Conservation (phyloP, 2,888 invertebrate genomes). For the Dicyrtoma fusca region DNA sequence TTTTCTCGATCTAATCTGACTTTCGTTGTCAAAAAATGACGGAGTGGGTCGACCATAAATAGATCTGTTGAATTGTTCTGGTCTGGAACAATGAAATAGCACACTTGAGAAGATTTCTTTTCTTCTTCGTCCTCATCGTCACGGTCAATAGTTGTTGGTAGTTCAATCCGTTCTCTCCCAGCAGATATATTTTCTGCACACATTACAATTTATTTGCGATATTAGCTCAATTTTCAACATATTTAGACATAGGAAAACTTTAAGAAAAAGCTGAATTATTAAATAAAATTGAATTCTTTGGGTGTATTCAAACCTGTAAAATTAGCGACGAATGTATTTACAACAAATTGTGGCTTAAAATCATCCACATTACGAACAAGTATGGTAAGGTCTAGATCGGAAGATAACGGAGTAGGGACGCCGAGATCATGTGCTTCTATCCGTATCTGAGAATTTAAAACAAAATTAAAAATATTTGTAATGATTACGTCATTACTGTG, state of each 20-base stretch:
- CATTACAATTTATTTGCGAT: slow-evolving; percentile 1
- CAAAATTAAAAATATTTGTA: background rate
- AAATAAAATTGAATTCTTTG: background rate
- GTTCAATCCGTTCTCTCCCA: slow-evolving; percentile 68
- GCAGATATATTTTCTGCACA: slow-evolving; percentile 66
- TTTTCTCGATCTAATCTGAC: slow-evolving; percentile 75
- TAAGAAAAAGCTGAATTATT: too few relatives aligned
- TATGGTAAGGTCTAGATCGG: slow-evolving; percentile 83
- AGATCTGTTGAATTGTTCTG: slow-evolving; percentile 68
- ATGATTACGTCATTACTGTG: too few relatives aligned
- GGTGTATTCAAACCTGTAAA: slow-evolving; percentile 66
- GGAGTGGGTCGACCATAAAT: slow-evolving; percentile 73
- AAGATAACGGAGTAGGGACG: slow-evolving; percentile 80
- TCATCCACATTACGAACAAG: slow-evolving; percentile 88
- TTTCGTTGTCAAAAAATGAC: slow-evolving; percentile 69
- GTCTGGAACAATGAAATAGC: slow-evolving; percentile 87
- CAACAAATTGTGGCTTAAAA: slow-evolving; percentile 82
- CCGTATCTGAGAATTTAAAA: slow-evolving; percentile 68
- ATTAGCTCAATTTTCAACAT: too few relatives aligned
- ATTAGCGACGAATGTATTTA: slow-evolving; percentile 72
- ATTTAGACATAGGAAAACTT: too few relatives aligned
- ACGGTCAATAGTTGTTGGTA: slow-evolving; percentile 82
- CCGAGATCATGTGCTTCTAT: slow-evolving; percentile 90
- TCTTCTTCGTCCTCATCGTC: slow-evolving; percentile 83
- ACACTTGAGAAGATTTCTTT: slow-evolving; percentile 76